Evolutionary conservation across 2,797 vertebrate species (phyloP), one percentile per base, ranked within the genome.

Genomic region (Rhinogobio ventralis): DNA sequence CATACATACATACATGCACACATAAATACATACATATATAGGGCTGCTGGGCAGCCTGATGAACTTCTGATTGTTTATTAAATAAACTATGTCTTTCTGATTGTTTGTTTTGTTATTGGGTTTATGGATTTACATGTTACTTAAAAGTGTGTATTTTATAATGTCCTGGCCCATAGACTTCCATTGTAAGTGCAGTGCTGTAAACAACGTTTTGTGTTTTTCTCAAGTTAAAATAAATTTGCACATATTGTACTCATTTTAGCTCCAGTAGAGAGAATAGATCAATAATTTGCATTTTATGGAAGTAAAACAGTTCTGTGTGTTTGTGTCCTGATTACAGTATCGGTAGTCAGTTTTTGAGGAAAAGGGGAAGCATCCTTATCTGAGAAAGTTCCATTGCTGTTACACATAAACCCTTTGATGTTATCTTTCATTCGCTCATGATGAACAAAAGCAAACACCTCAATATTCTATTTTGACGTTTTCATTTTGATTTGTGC

Each of bases 401-500:
- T 25, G 23, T 55, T 42, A 14, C 79, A 53, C 62, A 68, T 5
- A 42, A 68, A 69, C 20, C 15, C 42, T 79, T 51, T 49, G 77
- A 79, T 67, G 2, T 73, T 15, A 72, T 20, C 8, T 36, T 74
- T 62, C 19, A 39, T 46, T 14, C 8, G 13, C 7, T 25, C 25
- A 19, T 9, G 55, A 75, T 20, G 69, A 75, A 20, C 15, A 7
- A 74, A 53, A 67, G 64, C 25, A 80, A 80, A 53, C 78, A 39
- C 28, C 30, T 20, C 51, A 20, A 53, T 49, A 49, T 49, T 49
- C 14, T 49, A 49, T 20, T 53, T 45, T 23, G 49, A 49, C 7
- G 3, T 45, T 57, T 68, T 68, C 46, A 68, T 80, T 80, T 33
- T 51, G n/a, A 76, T 36, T 28, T 83, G 46, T 74, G 45, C 45